Evolutionary conservation across 2,888 invertebrate species (phyloP).

Genomic region (Empis stercorea): DNA sequence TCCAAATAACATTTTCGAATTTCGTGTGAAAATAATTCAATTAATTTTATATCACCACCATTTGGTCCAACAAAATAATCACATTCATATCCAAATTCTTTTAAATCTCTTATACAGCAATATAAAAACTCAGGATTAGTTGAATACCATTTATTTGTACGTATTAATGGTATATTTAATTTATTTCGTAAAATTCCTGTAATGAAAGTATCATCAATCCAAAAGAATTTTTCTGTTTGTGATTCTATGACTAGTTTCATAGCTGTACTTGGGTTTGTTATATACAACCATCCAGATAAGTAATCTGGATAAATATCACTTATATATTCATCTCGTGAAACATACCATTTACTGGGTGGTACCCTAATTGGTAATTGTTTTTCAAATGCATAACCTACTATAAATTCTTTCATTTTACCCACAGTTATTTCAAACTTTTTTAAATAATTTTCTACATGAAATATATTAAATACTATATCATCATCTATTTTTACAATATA

Average conservation of each 20-base stretch:
- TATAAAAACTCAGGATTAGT: conserved; percentile 57
- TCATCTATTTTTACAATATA: conserved; percentile 72
- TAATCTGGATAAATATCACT: conserved; percentile 54
- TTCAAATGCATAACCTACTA: conserved; percentile 56
- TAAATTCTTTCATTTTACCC: conserved; percentile 31
- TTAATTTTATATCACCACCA: conserved; percentile 57
- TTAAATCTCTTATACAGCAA: conserved; percentile 56
- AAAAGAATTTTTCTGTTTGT: conserved; percentile 54
- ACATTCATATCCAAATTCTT: conserved; percentile 45
- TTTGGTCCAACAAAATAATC: conserved; percentile 62
- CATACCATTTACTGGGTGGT: conserved; percentile 67
- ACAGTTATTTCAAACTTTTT: conserved; percentile 25
- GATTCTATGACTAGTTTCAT: conserved; percentile 43
- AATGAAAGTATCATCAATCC: conserved; percentile 83
- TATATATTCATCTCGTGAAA: conserved; percentile 51
- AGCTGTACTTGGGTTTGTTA: conserved; percentile 55
- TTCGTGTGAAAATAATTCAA: conserved; percentile 51
- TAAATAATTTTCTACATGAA: conserved; percentile 40
- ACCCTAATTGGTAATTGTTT: conserved; percentile 52
- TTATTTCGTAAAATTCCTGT: conserved; percentile 62
- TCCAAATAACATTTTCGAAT: conserved; percentile 44
- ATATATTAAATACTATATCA: conserved; percentile 61
- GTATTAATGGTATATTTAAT: conserved; percentile 42
- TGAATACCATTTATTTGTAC: conserved; percentile 50
- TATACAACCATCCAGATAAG: conserved; percentile 74